phyloP scores from a whole-genome alignment of 1,140 invertebrate genomes.

The Drosophila rhopaloa region DNA sequence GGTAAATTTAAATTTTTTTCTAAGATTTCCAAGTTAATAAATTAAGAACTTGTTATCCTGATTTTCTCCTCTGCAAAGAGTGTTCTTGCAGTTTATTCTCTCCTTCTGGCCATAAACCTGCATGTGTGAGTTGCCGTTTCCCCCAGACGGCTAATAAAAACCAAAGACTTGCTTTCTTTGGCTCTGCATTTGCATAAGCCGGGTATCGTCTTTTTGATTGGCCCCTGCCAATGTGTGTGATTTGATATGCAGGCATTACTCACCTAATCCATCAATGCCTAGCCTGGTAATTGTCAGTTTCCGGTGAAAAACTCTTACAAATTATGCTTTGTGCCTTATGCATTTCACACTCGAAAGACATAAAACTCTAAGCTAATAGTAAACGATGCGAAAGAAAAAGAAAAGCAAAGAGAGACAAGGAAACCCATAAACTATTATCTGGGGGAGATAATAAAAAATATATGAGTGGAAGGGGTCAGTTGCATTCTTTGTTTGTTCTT shows the following conservation, averaged over 20 bases:
- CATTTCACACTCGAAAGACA: conserved; percentile 54
- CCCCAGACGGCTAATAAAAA: conserved; percentile 33
- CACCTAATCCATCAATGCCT: conserved; percentile 29
- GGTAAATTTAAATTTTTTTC: too few relatives aligned
- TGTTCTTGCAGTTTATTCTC: conserved; percentile 9
- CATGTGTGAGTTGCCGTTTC: conserved; percentile 7
- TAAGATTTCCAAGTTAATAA: neutral
- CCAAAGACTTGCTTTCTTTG: conserved; percentile 22
- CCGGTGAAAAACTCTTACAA: conserved; percentile 62
- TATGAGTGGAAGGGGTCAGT: neutral
- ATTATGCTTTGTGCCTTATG: conserved; percentile 50
- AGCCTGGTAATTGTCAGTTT: conserved; percentile 58
- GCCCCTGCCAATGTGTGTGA: conserved; percentile 19
- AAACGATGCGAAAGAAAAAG: conserved; percentile 35
- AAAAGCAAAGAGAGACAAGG: conserved; percentile 14
- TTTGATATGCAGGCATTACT: conserved; percentile 26
- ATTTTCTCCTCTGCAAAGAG: conserved; percentile 3
- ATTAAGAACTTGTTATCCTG: too few relatives aligned
- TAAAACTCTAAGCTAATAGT: conserved; percentile 53
- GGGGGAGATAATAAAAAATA: conserved; percentile 6
- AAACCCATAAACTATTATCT: conserved; percentile 58
- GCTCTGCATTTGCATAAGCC: conserved; percentile 50
- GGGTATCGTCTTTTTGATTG: conserved; percentile 47
- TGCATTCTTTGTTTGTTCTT: conserved; percentile 76
- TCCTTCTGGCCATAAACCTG: conserved; percentile 14